Evolutionary conservation across 2,888 invertebrate species (phyloP), one percentile per base, ranked within the genome.

Genomic region (Exephanes ischioxanthus): DNA sequence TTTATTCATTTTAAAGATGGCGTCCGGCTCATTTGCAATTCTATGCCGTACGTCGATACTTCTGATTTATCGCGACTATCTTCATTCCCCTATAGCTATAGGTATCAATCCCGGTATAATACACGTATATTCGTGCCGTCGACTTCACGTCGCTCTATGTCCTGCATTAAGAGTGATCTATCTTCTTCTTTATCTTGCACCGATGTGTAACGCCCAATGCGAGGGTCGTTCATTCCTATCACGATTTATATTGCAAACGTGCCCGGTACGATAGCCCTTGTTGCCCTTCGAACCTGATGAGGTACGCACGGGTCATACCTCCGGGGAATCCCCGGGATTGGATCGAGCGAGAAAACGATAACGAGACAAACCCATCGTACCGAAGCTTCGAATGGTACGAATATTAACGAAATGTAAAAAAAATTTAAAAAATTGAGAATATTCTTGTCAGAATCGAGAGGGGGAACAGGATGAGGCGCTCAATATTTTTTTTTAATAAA

Each of bases 61-160:
- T 91, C 90, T 93, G 93, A 94, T 93, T 93, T 93, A 94, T 93
- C 92, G 93, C 92, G 90, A 91, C 92, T 91, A 91, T 91, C 91
- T 91, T 92, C 90, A 90, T 89, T 90, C 88, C 87, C 82, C 80
- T 80, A 80, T 83, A 83, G 53, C 76, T 79, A 63, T 83, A 48
- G 45, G 30, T 22, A 16, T 30, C 30, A 45, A 58, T 58, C 45
- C 16, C 68, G 45, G 16, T 19, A 67, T 68, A 68, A 33, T 53
- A 45, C 66, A 14, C 45, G 68, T 68, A 68, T 6, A 58, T 53
- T 70, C 70, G 79, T 51, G 30, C n/a, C 70, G 70, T 79, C 45
- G 51, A 53, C 48, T 72, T 30, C 30, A 5, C 67, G 22, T 77
- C 77, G 77, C 41, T 77, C 77, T 53, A 51, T 53, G 77, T 53